Percentiles rank a stretch among this genome's conserved stretches.
phyloP scores from a whole-genome alignment of 2,797 vertebrate species.

The Oreonectes daqikongensis region DNA sequence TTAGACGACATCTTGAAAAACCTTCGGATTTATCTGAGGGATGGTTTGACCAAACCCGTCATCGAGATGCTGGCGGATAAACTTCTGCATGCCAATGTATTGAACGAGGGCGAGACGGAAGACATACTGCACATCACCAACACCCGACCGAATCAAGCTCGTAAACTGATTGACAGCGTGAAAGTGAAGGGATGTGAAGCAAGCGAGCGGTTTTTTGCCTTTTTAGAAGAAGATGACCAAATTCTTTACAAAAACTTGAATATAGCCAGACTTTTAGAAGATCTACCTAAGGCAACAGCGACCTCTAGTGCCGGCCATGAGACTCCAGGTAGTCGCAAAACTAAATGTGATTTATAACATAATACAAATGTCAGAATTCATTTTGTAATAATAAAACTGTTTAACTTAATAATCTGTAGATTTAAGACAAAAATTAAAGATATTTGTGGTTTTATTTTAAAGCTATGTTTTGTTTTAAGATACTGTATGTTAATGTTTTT shows the following conservation, averaged over 20 bases:
- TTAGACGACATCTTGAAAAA: not conserved
- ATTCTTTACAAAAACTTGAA: fast-evolving
- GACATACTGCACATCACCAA: not conserved
- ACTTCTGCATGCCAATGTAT: fast-evolving
- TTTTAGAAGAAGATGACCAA: not conserved
- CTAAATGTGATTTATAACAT: not conserved
- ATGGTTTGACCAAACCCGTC: not conserved
- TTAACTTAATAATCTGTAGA: too few relatives aligned
- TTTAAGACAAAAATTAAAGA: not conserved
- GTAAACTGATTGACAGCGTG: slow-evolving; percentile 9
- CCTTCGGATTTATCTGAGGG: fast-evolving
- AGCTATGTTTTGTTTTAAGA: not conserved
- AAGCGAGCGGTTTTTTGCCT: not conserved
- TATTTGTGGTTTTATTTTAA: not conserved
- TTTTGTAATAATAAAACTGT: not conserved
- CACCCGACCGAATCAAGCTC: not conserved
- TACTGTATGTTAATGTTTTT: too few relatives aligned
- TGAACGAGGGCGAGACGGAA: not conserved
- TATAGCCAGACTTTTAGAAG: not conserved
- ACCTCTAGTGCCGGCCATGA: not conserved
- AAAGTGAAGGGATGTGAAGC: not conserved
- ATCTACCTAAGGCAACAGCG: not conserved
- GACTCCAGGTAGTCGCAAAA: not conserved
- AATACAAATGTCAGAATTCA: not conserved
- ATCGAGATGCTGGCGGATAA: slow-evolving; percentile 2